Evolutionary conservation across 2,888 invertebrate genomes (phyloP).

Genomic region (Chouioia cunea): DNA sequence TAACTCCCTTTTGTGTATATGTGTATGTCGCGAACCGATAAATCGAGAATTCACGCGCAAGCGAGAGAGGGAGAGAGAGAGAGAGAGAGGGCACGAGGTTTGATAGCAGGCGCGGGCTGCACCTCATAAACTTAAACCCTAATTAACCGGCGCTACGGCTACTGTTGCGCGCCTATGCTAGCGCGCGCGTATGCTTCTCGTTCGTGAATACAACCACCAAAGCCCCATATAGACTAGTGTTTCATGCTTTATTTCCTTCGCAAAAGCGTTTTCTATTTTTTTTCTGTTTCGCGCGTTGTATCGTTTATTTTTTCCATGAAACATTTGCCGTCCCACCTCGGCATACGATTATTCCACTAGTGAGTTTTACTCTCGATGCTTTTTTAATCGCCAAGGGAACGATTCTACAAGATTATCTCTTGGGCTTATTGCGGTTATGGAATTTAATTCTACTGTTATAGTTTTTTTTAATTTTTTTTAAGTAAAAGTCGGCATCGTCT

Average conservation of each 20-base stretch:
- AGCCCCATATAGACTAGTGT: conserved; percentile 33
- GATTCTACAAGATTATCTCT: too few species aligned
- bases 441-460: too few species aligned
- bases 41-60: conserved; percentile 40
- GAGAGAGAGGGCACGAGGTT: conserved; percentile 50
- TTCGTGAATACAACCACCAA: conserved; percentile 8
- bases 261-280: not conserved
- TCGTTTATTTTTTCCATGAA: too few species aligned
- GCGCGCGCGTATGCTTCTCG: conserved; percentile 32
- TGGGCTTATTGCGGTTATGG: too few species aligned
- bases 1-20: not conserved
- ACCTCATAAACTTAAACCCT: conserved; percentile 70
- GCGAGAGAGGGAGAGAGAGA: conserved; percentile 30
- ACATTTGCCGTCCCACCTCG: not conserved
- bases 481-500: too few species aligned
- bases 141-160: conserved; percentile 69
- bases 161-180: conserved; percentile 61
- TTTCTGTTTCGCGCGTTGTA: too few species aligned
- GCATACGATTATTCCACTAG: conserved; percentile 21
- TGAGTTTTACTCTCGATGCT: not conserved
- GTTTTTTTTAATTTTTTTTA: too few species aligned
- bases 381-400: too few species aligned
- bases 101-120: conserved; percentile 65
- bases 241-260: conserved; percentile 29
- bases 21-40: conserved; percentile 47